These are phyloP conservation scores for Clamator glandarius DNA, from an alignment of 2,797 vertebrate species.

Conservation along the genomic window DNA sequence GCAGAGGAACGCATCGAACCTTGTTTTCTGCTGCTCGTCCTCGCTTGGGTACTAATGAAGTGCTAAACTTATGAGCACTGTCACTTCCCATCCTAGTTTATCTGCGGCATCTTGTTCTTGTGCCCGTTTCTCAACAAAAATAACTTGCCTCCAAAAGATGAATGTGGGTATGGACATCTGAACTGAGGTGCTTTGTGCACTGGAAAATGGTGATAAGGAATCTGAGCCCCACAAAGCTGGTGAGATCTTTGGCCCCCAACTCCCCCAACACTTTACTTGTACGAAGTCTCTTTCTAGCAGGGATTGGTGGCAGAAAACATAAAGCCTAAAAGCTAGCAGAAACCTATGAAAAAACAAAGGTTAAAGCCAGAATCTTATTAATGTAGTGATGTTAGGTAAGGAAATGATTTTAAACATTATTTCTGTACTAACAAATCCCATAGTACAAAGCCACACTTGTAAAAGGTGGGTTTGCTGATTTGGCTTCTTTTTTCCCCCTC, in stretches of 20 bases:
- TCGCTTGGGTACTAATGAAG: constrained; percentile 58
- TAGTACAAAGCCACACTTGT: background rate
- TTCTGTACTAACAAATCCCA: background rate
- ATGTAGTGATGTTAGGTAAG: background rate
- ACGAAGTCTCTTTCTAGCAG: background rate
- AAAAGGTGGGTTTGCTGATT: background rate
- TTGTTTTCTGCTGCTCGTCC: background rate
- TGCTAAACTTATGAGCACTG: background rate
- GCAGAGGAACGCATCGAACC: background rate
- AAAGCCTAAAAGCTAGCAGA: background rate
- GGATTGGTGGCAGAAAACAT: background rate
- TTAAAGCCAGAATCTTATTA: background rate
- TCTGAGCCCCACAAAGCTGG: accelerated
- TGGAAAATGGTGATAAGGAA: background rate
- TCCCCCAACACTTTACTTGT: background rate
- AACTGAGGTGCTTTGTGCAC: background rate
- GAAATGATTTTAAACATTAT: background rate
- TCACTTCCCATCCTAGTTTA: background rate
- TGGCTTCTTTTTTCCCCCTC: background rate
- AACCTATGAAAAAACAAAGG: background rate
- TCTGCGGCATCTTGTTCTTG: background rate
- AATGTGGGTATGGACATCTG: background rate
- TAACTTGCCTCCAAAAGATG: background rate
- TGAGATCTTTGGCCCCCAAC: background rate
- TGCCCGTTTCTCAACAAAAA: background rate